A percentile compares a stretch with the other conserved stretches of the same genome.
phyloP scores from a whole-genome alignment of 2,113 vertebrate species.

The Cheilinus undulatus region DNA sequence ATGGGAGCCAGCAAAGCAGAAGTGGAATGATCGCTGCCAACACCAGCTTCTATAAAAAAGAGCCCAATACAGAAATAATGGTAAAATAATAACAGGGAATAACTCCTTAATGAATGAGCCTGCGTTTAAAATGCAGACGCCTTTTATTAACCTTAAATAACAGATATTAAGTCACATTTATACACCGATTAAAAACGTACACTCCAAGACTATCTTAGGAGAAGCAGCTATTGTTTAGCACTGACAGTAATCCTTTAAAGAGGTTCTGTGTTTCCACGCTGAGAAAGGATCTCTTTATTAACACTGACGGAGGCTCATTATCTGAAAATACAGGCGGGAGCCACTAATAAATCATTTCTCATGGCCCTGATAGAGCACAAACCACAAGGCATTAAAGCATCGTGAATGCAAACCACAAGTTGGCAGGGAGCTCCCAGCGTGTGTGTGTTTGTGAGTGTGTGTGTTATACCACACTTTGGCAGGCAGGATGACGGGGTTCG shows the following conservation, averaged over 20 bases:
- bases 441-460: conserved; percentile 37
- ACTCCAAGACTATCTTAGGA: conserved; percentile 50
- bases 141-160: too few relatives aligned
- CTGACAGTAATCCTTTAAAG: conserved; percentile 79
- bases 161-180: conserved; percentile 19
- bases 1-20: conserved; percentile 41
- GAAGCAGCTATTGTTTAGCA: conserved; percentile 69
- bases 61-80: conserved; percentile 24
- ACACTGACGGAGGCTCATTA: conserved; percentile 81
- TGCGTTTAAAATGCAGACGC: conserved; percentile 10
- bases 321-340: conserved; percentile 84
- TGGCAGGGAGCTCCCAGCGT: conserved; percentile 60
- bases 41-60: conserved; percentile 37
- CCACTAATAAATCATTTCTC: conserved; percentile 87
- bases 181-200: conserved; percentile 25
- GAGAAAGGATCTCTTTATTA: conserved; percentile 84
- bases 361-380: conserved; percentile 80
- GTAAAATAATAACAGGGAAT: conserved; percentile 9
- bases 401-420: conserved; percentile 76
- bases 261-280: conserved; percentile 62
- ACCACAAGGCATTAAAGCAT: conserved; percentile 83
- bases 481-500: conserved; percentile 70
- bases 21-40: conserved; percentile 29
- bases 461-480: conserved; percentile 74
- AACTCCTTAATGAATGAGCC: conserved; percentile 45